phyloP scores from a whole-genome alignment of 2,113 vertebrate genomes.

The Platysternon megacephalum region DNA sequence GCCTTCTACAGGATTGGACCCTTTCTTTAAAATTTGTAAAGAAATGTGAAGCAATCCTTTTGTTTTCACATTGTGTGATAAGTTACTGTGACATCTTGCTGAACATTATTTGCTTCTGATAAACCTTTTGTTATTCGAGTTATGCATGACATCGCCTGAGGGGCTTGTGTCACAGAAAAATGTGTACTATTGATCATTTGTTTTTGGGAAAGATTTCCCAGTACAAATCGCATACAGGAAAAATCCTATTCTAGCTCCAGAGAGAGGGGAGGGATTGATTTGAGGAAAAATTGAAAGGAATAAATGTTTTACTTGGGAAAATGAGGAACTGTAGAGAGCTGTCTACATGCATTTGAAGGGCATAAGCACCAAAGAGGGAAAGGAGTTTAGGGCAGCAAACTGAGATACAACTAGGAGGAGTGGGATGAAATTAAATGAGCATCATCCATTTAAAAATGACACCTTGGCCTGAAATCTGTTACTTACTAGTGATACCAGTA shows the following conservation, averaged over 20 bases:
- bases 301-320: background rate
- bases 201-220: background rate
- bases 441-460: slow-evolving; percentile 69
- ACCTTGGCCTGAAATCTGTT: slow-evolving; percentile 66
- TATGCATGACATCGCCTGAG: background rate
- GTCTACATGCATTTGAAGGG: background rate
- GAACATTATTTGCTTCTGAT: background rate
- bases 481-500: slow-evolving; percentile 57
- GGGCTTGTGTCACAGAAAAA: background rate
- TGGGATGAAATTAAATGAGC: slow-evolving; percentile 73
- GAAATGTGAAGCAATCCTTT: background rate
- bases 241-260: background rate
- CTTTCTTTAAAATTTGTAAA: background rate
- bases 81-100: background rate
- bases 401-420: slow-evolving; percentile 60
- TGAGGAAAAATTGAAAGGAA: background rate
- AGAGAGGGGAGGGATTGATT: background rate
- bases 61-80: background rate
- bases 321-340: background rate
- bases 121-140: background rate
- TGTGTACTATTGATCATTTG: background rate
- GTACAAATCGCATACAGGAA: background rate
- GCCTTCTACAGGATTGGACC: background rate
- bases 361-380: slow-evolving; percentile 48
- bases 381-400: slow-evolving; percentile 68